phyloP scores from a whole-genome alignment of 2,113 vertebrate species.

The Reinhardtius hippoglossoides region DNA sequence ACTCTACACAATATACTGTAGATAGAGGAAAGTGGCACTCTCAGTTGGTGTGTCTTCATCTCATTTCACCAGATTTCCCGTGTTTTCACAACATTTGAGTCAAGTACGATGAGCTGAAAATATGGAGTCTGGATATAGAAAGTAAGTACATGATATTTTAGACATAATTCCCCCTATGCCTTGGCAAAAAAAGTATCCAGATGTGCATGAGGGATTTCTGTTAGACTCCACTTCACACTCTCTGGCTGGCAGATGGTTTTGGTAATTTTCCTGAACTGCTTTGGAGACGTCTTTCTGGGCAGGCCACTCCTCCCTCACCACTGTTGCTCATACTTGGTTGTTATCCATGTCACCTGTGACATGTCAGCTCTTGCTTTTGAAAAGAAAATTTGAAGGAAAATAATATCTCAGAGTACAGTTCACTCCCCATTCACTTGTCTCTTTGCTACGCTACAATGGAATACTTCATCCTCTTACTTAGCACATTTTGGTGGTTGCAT shows the following conservation, averaged over 20 bases:
- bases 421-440: neutral
- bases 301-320: slow-evolving; percentile 16
- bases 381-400: neutral
- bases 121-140: neutral
- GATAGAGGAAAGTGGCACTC: neutral
- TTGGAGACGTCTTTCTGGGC: slow-evolving; percentile 15
- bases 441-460: neutral
- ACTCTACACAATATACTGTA: neutral
- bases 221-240: neutral
- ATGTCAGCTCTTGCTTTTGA: slow-evolving; percentile 1
- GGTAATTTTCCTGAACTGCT: slow-evolving; percentile 34
- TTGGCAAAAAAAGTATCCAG: neutral
- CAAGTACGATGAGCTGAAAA: neutral
- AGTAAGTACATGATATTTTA: neutral
- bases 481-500: neutral
- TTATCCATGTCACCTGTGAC: neutral
- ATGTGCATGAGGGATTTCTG: neutral
- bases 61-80: neutral
- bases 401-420: neutral
- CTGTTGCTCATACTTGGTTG: slow-evolving; percentile 10
- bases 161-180: neutral
- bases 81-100: neutral
- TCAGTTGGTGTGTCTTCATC: neutral
- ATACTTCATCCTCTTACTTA: neutral
- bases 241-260: slow-evolving; percentile 1